Evolutionary conservation across 2,113 vertebrate genomes (phyloP), one percentile per base, ranked within the genome.

Genomic region (Ginglymostoma cirratum): DNA sequence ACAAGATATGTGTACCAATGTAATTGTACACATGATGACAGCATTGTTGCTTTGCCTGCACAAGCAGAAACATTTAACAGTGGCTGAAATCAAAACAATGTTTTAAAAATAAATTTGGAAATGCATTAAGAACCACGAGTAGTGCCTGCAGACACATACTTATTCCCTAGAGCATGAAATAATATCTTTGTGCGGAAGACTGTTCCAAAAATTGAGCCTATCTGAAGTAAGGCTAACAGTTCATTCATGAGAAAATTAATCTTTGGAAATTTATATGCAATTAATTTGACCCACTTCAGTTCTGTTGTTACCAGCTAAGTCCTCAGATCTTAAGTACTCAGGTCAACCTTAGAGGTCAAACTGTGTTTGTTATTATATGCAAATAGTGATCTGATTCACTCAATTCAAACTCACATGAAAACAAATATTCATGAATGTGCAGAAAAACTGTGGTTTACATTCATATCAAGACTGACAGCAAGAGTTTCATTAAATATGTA

Each of bases 231-330:
- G 87, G 30, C 55, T 90, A 34, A 90, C 34, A 5, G 52, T 27
- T 90, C 87, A 34, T 90, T 90, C 61, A 61, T 90, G 34, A 90
- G 52, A 55, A 90, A 90, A 61, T 90, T 12, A 89, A 61, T 61
- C 30, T 90, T 90, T 17, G 12, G 30, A 30, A 34, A n/a, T 90
- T 61, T 14, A 52, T 34, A 14, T 30, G 23, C 30, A n/a, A 78
- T n/a, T 34, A 78, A 78, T 1, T 14, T 78, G 34, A 34, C 4
- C 30, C 17, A 30, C 30, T 65, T 30, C 19, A 65, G 5, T 61
- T 90, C 30, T 65, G 61, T 90, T 65, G 27, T 61, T 10, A 30
- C 30, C 24, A 61, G 15, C 61, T 90, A 24, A 14, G 34, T 89
- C 8, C 34, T 30, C 86, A 89, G 55, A 34, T 61, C 52, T 10